phyloP scores from a whole-genome alignment of 2,888 invertebrate genomes.

The Elmis aenea region DNA sequence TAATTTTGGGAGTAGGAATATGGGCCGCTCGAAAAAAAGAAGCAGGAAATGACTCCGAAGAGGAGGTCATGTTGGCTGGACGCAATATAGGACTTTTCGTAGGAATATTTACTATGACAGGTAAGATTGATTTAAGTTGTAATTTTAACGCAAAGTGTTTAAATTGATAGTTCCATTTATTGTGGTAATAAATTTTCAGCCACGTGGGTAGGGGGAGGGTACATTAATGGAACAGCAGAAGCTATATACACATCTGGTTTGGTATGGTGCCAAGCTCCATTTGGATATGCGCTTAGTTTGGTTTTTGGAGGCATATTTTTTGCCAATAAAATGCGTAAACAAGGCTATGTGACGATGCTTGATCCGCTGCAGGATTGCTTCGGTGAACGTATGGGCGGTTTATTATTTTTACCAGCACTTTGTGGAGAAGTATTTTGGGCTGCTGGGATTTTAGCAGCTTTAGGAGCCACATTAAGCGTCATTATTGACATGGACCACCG shows the following conservation, averaged over 20 bases:
- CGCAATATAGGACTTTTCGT: slow-evolving; percentile 95
- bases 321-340: slow-evolving; percentile 95
- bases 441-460: slow-evolving; percentile 92
- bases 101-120: slow-evolving; percentile 99
- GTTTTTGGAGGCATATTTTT: slow-evolving; percentile 97
- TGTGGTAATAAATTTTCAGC: too few relatives aligned
- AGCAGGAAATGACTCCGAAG: slow-evolving; percentile 82
- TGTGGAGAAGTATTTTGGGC: slow-evolving; percentile 99
- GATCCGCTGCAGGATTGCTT: slow-evolving; percentile 96
- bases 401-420: slow-evolving; percentile 92
- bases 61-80: slow-evolving; percentile 98
- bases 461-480: slow-evolving; percentile 93
- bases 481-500: slow-evolving; percentile 94
- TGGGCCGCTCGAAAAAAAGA: slow-evolving; percentile 96
- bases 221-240: slow-evolving; percentile 99
- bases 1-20: slow-evolving; percentile 93
- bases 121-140: too few relatives aligned
- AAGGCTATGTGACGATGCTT: slow-evolving; percentile 98
- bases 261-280: slow-evolving; percentile 98
- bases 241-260: slow-evolving; percentile 89
- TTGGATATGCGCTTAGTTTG: slow-evolving; percentile 94
- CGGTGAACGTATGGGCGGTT: slow-evolving; percentile 95
- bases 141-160: not conserved
- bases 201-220: slow-evolving; percentile 99
- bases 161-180: not conserved